Evolutionary conservation across 2,888 invertebrate genomes (phyloP).

Genomic region (Harpalus rubripes): DNA sequence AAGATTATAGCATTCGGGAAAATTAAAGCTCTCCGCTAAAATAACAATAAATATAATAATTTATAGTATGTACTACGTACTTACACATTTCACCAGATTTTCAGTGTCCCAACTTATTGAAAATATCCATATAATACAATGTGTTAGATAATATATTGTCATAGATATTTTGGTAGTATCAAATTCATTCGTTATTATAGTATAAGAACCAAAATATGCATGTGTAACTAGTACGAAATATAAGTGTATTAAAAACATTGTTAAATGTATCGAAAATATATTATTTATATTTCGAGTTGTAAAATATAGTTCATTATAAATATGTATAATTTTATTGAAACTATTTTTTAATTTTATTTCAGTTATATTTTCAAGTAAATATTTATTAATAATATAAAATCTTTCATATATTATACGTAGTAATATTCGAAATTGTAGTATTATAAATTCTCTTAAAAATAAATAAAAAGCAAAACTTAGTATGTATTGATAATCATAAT

Average conservation of each 20-base stretch:
- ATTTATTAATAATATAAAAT: neutral
- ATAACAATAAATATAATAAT: neutral
- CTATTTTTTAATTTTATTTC: neutral
- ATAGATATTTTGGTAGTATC: neutral
- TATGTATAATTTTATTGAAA: neutral
- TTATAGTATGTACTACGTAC: neutral
- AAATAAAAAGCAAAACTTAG: neutral
- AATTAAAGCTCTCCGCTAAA: too few species aligned
- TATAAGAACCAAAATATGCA: neutral
- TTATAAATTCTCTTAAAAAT: neutral
- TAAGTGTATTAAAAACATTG: neutral
- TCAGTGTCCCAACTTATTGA: neutral
- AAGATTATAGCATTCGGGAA: too few species aligned
- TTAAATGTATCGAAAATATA: slow-evolving; percentile 2
- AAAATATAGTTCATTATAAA: neutral
- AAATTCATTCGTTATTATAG: neutral
- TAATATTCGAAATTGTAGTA: neutral
- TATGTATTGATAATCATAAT: neutral
- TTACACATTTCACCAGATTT: neutral
- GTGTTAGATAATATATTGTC: neutral
- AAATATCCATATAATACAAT: neutral
- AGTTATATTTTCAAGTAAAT: neutral
- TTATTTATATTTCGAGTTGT: neutral
- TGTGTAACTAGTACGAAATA: slow-evolving; percentile 1
- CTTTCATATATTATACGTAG: slow-evolving; percentile 8